A percentile compares a stretch with the other conserved stretches of the same genome.
These are phyloP conservation scores for Linyphia triangularis DNA, from an alignment of 2,888 invertebrate genomes.

Conservation along the genomic window DNA sequence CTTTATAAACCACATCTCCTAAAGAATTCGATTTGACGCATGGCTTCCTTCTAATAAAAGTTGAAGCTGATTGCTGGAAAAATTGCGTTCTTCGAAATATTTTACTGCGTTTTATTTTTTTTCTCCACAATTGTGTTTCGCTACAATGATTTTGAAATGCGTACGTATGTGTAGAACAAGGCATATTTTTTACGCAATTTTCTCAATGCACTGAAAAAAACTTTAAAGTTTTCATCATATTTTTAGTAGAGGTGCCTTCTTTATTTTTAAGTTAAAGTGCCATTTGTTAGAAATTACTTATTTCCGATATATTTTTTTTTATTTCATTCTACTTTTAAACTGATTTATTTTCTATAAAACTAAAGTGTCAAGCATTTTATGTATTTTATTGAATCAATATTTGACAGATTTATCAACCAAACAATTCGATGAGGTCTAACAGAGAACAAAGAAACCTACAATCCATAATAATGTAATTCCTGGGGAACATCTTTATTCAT, in stretches of 20 bases:
- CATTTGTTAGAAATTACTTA: neutral
- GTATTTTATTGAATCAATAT: too few relatives aligned
- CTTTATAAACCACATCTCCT: slow-evolving; percentile 18
- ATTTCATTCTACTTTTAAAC: too few relatives aligned
- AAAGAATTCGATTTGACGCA: slow-evolving; percentile 67
- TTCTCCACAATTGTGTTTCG: slow-evolving; percentile 18
- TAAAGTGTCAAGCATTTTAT: too few relatives aligned
- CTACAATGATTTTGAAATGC: slow-evolving; percentile 28
- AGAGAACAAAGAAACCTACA: too few relatives aligned
- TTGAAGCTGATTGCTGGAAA: slow-evolving; percentile 48
- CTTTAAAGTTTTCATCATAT: neutral
- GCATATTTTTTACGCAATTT: neutral
- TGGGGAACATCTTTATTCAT: too few relatives aligned
- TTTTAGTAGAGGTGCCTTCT: neutral
- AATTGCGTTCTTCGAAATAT: slow-evolving; percentile 48
- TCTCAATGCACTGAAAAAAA: neutral
- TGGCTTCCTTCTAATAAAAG: slow-evolving; percentile 59
- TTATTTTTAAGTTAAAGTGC: neutral
- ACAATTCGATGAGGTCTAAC: too few relatives aligned
- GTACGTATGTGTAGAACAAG: neutral
- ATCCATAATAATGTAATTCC: too few relatives aligned
- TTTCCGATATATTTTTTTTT: too few relatives aligned
- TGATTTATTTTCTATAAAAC: too few relatives aligned
- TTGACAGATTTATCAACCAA: too few relatives aligned
- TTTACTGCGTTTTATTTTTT: slow-evolving; percentile 51